Evolutionary conservation across 2,113 vertebrate species (phyloP).

Genomic region (Phasianus colchicus): DNA sequence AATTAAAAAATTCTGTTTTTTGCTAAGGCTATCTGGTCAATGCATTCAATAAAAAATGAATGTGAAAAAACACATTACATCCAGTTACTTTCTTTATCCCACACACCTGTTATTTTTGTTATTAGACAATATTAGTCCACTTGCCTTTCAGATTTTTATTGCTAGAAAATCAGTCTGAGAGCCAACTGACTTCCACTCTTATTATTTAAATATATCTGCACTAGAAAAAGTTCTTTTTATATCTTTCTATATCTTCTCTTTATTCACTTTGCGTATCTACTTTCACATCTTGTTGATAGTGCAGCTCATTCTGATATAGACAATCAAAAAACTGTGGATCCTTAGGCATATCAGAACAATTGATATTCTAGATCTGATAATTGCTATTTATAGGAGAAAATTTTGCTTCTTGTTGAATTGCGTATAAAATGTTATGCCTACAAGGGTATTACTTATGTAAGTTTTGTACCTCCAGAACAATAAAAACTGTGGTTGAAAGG

Average conservation of each 20-base stretch:
- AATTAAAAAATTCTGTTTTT: not conserved
- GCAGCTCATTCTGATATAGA: not conserved
- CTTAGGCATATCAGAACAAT: not conserved
- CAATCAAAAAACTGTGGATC: conserved; percentile 6
- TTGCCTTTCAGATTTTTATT: not conserved
- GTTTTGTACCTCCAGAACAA: not conserved
- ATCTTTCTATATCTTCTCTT: not conserved
- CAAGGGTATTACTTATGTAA: not conserved
- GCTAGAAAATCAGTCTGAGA: not conserved
- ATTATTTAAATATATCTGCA: not conserved
- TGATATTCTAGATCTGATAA: not conserved
- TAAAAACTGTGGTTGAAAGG: not conserved
- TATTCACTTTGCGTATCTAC: not conserved
- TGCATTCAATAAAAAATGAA: not conserved
- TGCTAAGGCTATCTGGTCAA: not conserved
- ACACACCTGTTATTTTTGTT: not conserved
- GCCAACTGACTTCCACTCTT: not conserved
- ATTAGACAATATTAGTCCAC: not conserved
- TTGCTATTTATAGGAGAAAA: conserved; percentile 1
- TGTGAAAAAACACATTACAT: not conserved
- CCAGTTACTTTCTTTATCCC: not conserved
- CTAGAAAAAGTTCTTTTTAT: not conserved
- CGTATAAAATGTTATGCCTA: not conserved
- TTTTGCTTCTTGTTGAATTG: not conserved
- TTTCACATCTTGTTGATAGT: not conserved